Conservation (phyloP, 2,113 vertebrate genomes). For the Globicephala melas region DNA sequence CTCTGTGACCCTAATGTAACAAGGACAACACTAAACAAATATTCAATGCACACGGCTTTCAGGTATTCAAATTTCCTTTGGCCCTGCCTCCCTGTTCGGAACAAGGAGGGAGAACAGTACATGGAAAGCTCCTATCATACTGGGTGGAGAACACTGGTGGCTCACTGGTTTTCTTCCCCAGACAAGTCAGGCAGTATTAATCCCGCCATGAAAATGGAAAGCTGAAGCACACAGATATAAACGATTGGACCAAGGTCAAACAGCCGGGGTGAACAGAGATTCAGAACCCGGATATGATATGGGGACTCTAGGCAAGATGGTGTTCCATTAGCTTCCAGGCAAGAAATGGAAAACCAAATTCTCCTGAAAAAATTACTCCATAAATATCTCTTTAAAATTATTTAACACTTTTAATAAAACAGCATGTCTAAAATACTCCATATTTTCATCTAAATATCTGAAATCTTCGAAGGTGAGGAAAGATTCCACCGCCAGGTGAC, state of each 20-base stretch:
- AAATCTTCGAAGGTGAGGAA: neutral
- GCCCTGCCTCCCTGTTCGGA: neutral
- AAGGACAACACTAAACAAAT: neutral
- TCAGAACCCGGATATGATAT: neutral
- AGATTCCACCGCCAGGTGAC: neutral
- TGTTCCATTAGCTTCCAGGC: neutral
- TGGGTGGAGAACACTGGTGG: neutral
- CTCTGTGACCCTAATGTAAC: neutral
- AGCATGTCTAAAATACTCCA: neutral
- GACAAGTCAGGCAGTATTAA: neutral
- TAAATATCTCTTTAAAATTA: neutral
- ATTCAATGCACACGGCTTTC: neutral
- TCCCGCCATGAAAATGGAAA: neutral
- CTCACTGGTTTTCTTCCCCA: neutral
- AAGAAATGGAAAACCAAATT: neutral
- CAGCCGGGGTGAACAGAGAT: neutral
- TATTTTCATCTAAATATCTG: neutral
- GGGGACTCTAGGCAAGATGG: neutral
- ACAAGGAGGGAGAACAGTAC: accelerated
- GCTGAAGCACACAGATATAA: neutral
- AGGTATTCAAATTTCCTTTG: accelerated
- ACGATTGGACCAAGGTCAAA: neutral
- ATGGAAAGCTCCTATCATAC: accelerated
- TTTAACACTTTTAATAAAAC: neutral
- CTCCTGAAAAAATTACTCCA: neutral